phyloP scores from a whole-genome alignment of 2,888 invertebrate species.

The Operophtera brumata region DNA sequence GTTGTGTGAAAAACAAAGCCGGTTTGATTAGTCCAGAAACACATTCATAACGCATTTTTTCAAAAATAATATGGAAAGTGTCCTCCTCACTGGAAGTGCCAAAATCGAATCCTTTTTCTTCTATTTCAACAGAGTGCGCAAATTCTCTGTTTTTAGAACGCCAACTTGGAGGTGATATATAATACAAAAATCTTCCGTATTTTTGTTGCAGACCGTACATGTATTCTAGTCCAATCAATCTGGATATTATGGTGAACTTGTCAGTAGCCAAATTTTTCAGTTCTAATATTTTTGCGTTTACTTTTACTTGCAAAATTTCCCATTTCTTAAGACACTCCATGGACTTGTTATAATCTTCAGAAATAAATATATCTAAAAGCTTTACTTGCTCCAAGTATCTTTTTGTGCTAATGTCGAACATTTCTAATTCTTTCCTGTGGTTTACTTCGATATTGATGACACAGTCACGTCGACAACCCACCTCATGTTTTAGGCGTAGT shows the following conservation, averaged over 20 bases:
- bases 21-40: constrained; percentile 62
- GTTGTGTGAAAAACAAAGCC: constrained; percentile 78
- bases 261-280: constrained; percentile 65
- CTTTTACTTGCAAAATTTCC: constrained; percentile 64
- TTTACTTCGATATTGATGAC: constrained; percentile 78
- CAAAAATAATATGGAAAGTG: constrained; percentile 62
- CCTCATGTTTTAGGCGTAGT: constrained; percentile 49
- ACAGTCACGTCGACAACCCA: constrained; percentile 70
- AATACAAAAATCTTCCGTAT: constrained; percentile 85
- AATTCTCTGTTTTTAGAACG: constrained; percentile 75
- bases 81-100: constrained; percentile 61
- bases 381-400: constrained; percentile 76
- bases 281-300: constrained; percentile 65
- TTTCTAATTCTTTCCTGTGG: constrained; percentile 73
- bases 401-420: constrained; percentile 69
- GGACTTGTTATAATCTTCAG: constrained; percentile 81
- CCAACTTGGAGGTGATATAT: constrained; percentile 84
- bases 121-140: constrained; percentile 69
- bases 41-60: constrained; percentile 74
- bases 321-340: constrained; percentile 78
- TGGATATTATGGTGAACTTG: constrained; percentile 60
- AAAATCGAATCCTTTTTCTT: constrained; percentile 68
- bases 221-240: constrained; percentile 82
- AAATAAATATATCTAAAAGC: constrained; percentile 82
- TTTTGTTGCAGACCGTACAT: constrained; percentile 82